Percentiles rank a stretch among this genome's conserved stretches.
Evolutionary conservation across 2,113 vertebrate genomes (phyloP).

Genomic region (Melanerpes aurifrons): DNA sequence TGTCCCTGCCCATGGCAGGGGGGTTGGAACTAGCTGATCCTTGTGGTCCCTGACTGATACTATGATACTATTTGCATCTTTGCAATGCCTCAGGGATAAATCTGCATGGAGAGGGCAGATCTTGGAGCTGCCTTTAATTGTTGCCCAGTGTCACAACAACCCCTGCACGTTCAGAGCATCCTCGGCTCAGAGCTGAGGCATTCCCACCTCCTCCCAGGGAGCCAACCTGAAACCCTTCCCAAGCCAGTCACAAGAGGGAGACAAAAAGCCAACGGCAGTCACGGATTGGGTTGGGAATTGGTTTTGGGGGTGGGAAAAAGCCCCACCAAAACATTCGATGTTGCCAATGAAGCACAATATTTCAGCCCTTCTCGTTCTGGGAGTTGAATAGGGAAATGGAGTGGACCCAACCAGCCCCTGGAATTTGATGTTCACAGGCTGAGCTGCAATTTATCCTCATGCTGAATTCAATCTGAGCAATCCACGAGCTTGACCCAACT

Average conservation of each 20-base stretch:
- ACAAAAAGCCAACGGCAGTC: background rate
- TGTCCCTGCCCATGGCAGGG: too few species aligned
- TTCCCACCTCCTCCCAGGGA: background rate
- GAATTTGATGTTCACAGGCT: background rate
- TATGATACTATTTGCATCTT: background rate
- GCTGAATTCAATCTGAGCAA: background rate
- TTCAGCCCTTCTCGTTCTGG: background rate
- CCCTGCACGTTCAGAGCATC: fast-evolving
- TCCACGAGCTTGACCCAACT: background rate
- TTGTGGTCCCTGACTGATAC: too few species aligned
- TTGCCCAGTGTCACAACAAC: fast-evolving
- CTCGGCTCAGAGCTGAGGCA: background rate
- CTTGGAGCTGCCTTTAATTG: background rate
- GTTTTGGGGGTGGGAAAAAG: fast-evolving
- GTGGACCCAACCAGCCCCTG: background rate
- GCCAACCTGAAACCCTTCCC: background rate
- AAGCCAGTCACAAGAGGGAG: constrained; percentile 15
- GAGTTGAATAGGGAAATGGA: background rate
- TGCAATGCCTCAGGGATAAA: background rate
- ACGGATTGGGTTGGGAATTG: background rate
- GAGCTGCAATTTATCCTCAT: background rate
- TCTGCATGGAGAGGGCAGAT: fast-evolving
- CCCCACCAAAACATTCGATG: background rate
- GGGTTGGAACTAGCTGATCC: too few species aligned
- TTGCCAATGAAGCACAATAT: background rate